Base-by-base conservation (phyloP, 2,888 invertebrate genomes). In the Heliconius erato region DNA sequence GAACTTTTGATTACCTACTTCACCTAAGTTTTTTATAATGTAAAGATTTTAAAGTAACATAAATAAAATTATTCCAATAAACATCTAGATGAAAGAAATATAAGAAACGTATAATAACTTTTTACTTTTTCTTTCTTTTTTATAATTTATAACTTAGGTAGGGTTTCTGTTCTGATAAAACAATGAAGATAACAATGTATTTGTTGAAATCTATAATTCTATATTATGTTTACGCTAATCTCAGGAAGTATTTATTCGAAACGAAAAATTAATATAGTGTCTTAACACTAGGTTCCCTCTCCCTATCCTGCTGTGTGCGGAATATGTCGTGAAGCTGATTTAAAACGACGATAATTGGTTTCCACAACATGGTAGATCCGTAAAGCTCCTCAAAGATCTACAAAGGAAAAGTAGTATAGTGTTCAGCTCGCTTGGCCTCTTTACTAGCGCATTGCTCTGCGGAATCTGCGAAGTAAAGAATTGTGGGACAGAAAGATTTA, bases 61-160 rank as follows among this genome's bases (percentile, higher is more conserved):
- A 76, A 76, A 63, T 26, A 76, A 63, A 76, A 76, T 76, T 59
- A 76, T 76, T 59, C 35, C 59, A 76, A 76, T 76, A 32, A 76
- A 76, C 74, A n/a, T 76, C 3, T 35, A n/a, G 9, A 76, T 32
- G 35, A n/a, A 76, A 77, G n/a, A 79, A 79, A 79, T 49, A 28
- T 26, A 26, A 59, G 59, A 49, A 28, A 28, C 6, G 12, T 28
- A 14, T 28, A 78, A 49, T 78, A 26, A 72, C 16, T 72, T 72
- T 54, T 12, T 68, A 23, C 9, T 40, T 40, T 40, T 40, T 71
- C 5, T 7, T 26, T 67, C 12, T 54, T 54, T 19, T 19, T 54
- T 19, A 54, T 2, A 19, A 54, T 49, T 49, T 49, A 16, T 5
- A 49, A 6, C 19, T 54, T 49, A 49, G 49, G 16, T 19, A 19